These are phyloP conservation scores for Chiloscyllium punctatum DNA, from an alignment of 2,797 vertebrate genomes.

Conservation along the genomic window DNA sequence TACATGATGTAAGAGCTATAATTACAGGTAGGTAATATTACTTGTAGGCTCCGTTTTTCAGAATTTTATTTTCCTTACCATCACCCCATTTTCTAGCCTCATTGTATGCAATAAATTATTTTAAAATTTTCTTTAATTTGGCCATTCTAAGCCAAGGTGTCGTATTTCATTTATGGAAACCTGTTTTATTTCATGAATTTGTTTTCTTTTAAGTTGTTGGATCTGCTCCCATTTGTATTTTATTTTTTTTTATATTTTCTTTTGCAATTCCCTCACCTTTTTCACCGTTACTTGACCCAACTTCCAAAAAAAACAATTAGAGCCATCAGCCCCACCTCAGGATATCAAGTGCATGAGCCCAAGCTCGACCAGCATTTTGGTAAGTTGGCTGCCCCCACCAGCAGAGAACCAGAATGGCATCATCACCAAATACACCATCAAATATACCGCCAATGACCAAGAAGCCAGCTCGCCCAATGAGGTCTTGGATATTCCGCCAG, in stretches of 20 bases:
- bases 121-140: conserved; percentile 46
- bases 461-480: conserved; percentile 74
- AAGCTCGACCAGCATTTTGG: conserved; percentile 96
- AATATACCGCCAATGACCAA: conserved; percentile 74
- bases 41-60: conserved; percentile 63
- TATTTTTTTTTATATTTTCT: conserved; percentile 53
- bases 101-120: conserved; percentile 23
- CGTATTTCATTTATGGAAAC: conserved; percentile 20
- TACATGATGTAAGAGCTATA: conserved; percentile 51
- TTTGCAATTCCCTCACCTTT: conserved; percentile 68
- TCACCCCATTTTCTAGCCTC: conserved; percentile 61
- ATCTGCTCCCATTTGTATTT: conserved; percentile 44
- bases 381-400: conserved; percentile 95
- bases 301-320: conserved; percentile 56
- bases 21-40: conserved; percentile 82
- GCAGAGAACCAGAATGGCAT: conserved; percentile 90
- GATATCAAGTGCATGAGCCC: conserved; percentile 90
- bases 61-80: conserved; percentile 62
- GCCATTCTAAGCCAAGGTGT: conserved; percentile 72
- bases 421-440: conserved; percentile 86
- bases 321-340: conserved; percentile 93
- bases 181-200: conserved; percentile 22
- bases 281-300: conserved; percentile 63
- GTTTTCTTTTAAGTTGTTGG: conserved; percentile 27
- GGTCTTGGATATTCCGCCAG: conserved; percentile 75